These are phyloP conservation scores for Dreissena rostriformis DNA, from an alignment of 1,140 invertebrate species.

Conservation along the genomic window DNA sequence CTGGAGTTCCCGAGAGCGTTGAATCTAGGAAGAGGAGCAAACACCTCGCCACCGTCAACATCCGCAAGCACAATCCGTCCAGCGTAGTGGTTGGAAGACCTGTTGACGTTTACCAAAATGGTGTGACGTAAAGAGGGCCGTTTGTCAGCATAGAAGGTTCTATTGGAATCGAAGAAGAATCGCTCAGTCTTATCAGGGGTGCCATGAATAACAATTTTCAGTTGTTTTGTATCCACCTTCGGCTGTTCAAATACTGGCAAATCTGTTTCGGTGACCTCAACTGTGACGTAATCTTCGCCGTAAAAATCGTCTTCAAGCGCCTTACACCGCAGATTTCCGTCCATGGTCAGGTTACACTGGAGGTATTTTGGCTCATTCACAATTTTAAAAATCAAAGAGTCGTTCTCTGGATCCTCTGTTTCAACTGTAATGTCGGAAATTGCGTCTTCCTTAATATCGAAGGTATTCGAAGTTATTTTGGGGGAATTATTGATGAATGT, in stretches of 20 bases:
- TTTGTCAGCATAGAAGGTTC: constrained; percentile 2
- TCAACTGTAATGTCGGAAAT: neutral
- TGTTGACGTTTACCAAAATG: constrained; percentile 7
- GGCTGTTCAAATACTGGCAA: constrained; percentile 10
- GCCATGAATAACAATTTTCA: neutral
- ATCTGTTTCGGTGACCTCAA: constrained; percentile 24
- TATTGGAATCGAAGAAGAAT: constrained; percentile 14
- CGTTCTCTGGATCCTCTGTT: constrained; percentile 23
- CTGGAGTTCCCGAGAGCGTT: constrained; percentile 11
- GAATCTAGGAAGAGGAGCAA: neutral
- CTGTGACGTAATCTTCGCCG: constrained; percentile 24
- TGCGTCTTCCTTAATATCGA: constrained; percentile 6
- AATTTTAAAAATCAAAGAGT: constrained; percentile 16
- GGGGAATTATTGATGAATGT: constrained; percentile 22
- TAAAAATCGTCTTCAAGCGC: constrained; percentile 15
- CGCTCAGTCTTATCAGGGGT: constrained; percentile 10
- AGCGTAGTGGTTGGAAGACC: constrained; percentile 4
- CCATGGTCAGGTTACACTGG: neutral
- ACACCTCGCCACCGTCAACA: constrained; percentile 31
- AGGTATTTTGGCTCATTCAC: neutral
- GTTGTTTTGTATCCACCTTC: neutral
- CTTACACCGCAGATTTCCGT: neutral
- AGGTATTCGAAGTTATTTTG: neutral
- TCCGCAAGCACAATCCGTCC: constrained; percentile 32
- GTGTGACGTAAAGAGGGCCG: constrained; percentile 1